Base-by-base conservation (phyloP, 2,797 vertebrate species). In the Margarornis squamiger region DNA sequence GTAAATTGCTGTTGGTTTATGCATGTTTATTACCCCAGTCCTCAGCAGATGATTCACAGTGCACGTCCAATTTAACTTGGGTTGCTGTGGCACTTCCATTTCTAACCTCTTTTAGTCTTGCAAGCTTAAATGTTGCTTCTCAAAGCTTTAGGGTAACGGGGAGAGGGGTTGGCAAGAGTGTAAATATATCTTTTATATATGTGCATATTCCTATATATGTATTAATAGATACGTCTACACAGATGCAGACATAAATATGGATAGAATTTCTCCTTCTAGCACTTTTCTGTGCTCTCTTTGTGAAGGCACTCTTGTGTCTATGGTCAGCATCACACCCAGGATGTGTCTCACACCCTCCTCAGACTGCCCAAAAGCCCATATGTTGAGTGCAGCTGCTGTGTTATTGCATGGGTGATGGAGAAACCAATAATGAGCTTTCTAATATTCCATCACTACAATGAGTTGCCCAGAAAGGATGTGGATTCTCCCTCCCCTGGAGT, bases 1-100 rank as follows among this genome's bases (percentile, higher is more conserved):
- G 74, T 20, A 71, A 91, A 92, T 70, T 92, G 51, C 67, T 36
- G 7, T 82, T 94, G 84, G 55, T 96, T 85, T 67, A 27, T 70
- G 46, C 7, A 4, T 41, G 84, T 52, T 96, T 91, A 91, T 91
- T 59, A 62, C 81, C 89, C 39, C 39, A 30, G 65, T 27, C 57
- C 84, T 62, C 82, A 86, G 54, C 51, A 81, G 59, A 51, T 91
- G 78, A 89, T 73, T 94, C 94, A 73, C 22, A 4, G 63, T 3
- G 22, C 36, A 73, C 91, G 91, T 82, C 57, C 63, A 92, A 71
- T 94, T 92, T 87, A 52, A 10, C 39, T 82, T 8, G 45, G 62
- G 43, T 75, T 51, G 89, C 59, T 73, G 51, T n/a, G 29, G 39
- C 3, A 1, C 52, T 85, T 88, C 62, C 32, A 38, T 89, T 95